phyloP scores from a whole-genome alignment of 2,888 invertebrate genomes.

The Oithona nana region DNA sequence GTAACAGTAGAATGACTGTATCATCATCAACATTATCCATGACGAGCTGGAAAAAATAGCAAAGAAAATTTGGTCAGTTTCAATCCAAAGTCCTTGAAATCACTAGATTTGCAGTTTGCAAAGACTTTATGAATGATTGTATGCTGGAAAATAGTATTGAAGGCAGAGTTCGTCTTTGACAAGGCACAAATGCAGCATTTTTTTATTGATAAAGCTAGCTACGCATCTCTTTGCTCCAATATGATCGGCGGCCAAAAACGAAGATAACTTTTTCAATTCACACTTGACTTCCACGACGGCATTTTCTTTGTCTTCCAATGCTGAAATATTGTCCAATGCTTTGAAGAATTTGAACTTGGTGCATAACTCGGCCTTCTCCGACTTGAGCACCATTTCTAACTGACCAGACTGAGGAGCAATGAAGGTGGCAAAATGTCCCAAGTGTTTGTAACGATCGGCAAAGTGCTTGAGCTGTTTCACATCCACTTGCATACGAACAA shows the following conservation, averaged over 20 bases:
- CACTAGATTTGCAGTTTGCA: not conserved
- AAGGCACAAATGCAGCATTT: conserved; percentile 50
- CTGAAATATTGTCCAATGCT: not conserved
- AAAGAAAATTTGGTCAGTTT: not conserved
- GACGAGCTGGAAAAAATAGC: not conserved
- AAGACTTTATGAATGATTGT: conserved; percentile 23
- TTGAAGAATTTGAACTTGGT: not conserved
- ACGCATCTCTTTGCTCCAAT: conserved; percentile 46
- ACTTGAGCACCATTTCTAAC: not conserved
- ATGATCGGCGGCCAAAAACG: conserved; percentile 57
- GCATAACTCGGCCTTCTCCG: not conserved
- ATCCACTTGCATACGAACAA: too few species aligned
- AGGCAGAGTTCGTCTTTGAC: conserved; percentile 51
- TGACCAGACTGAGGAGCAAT: not conserved
- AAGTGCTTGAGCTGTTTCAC: conserved; percentile 7
- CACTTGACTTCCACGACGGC: conserved; percentile 37
- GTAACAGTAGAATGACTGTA: not conserved
- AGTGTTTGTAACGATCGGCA: conserved; percentile 9
- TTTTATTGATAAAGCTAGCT: conserved; percentile 47
- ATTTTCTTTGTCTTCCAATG: not conserved
- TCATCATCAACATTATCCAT: not conserved
- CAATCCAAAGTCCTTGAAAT: not conserved
- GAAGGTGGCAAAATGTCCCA: not conserved
- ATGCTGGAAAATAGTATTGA: conserved; percentile 58
- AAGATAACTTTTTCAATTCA: conserved; percentile 58